These are phyloP conservation scores for Zeus faber DNA, from an alignment of 2,113 vertebrate species.

Conservation along the genomic window DNA sequence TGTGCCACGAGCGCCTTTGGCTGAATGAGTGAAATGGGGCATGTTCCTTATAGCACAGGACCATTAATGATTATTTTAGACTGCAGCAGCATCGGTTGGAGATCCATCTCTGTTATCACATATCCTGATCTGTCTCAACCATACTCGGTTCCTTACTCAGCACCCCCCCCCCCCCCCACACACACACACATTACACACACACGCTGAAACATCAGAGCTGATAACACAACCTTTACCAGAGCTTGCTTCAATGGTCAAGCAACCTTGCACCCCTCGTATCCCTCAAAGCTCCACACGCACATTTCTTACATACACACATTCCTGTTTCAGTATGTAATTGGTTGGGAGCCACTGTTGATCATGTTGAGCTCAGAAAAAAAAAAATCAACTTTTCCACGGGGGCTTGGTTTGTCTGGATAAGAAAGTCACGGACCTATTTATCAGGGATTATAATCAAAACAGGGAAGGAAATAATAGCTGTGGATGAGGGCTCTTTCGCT, in stretches of 20 bases:
- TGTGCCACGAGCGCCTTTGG: slow-evolving; percentile 2
- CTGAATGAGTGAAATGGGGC: neutral
- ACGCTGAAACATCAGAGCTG: slow-evolving; percentile 22
- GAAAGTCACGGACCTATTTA: slow-evolving; percentile 24
- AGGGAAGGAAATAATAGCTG: neutral
- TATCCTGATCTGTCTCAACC: neutral
- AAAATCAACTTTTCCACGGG: slow-evolving; percentile 31
- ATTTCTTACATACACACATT: slow-evolving; percentile 6
- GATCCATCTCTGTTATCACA: slow-evolving; percentile 3
- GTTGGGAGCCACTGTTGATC: slow-evolving; percentile 16
- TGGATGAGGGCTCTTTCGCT: slow-evolving; percentile 12
- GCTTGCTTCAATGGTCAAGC: too few species aligned
- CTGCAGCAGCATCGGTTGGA: neutral
- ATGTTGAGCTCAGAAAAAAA: slow-evolving; percentile 20
- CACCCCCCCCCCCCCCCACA: neutral
- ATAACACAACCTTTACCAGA: slow-evolving; percentile 50
- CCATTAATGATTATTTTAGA: neutral
- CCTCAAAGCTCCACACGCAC: too few species aligned
- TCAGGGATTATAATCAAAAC: slow-evolving; percentile 49
- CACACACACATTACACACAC: neutral
- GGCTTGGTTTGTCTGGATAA: too few species aligned
- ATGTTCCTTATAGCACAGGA: neutral
- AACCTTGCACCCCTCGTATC: too few species aligned
- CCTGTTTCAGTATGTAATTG: too few species aligned
- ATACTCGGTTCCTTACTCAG: neutral